Conservation (phyloP, 2,888 invertebrate genomes). For the Altica lythri region DNA sequence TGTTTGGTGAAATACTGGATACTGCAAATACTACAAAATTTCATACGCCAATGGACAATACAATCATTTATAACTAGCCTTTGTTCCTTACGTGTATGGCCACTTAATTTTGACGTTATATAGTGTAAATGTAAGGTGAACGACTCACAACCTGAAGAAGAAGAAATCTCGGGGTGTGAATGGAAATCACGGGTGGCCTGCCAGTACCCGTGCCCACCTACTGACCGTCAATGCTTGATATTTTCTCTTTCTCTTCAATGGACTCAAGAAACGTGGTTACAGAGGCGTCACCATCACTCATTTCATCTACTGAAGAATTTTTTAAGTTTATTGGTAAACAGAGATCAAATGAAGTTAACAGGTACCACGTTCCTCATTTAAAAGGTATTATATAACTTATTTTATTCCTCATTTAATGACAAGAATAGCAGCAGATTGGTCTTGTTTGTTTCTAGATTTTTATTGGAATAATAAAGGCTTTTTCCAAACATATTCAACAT, state of each 20-base stretch:
- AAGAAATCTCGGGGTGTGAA: slow-evolving; percentile 44
- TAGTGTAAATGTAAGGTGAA: slow-evolving; percentile 30
- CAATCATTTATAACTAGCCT: background rate
- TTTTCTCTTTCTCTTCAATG: slow-evolving; percentile 30
- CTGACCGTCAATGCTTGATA: slow-evolving; percentile 44
- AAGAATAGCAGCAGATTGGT: too few species aligned
- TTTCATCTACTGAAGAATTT: too few species aligned
- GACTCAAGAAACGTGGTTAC: background rate
- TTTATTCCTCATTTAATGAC: too few species aligned
- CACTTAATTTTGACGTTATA: slow-evolving; percentile 1
- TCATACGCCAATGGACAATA: background rate
- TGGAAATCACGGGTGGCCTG: slow-evolving; percentile 44
- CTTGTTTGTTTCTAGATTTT: too few species aligned
- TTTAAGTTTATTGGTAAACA: too few species aligned
- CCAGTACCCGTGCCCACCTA: slow-evolving; percentile 45
- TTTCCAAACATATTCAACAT: too few species aligned
- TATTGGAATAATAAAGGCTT: too few species aligned
- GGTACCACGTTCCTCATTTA: too few species aligned
- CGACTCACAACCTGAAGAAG: slow-evolving; percentile 27
- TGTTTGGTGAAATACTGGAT: too few species aligned
- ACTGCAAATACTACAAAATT: background rate
- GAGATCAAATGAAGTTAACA: too few species aligned
- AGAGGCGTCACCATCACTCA: too few species aligned
- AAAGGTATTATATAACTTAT: too few species aligned
- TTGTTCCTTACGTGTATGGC: slow-evolving; percentile 1